Evolutionary conservation across 2,797 vertebrate species (phyloP), one percentile per base, ranked within the genome.

Genomic region (Rhabdomys pumilio): DNA sequence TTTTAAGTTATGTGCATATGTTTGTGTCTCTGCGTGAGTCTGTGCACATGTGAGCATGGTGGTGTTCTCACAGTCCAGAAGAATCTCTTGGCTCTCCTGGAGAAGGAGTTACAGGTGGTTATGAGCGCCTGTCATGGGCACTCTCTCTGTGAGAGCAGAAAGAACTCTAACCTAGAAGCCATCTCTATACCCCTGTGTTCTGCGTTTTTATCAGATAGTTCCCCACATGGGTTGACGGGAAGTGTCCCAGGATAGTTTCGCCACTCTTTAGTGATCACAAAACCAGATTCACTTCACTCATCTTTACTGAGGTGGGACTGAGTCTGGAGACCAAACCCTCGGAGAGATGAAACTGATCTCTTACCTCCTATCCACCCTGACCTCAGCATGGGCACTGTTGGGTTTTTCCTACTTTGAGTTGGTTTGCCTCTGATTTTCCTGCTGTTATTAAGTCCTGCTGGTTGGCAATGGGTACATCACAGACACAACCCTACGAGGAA

Each of bases 1-100:
- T 38, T 26, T 69, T 85, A 85, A 85, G 29, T 31, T 20, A 4
- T 59, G 85, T 41, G 2, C 44, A 1, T 41, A 2, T 73, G 34
- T 29, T 0, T 19, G n/a, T 57, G 34, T 73, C 15, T 67, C 8
- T 14, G 1, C 6, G 34, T 0, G 0, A 29, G 47, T 38, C 8
- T 41, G n/a, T 88, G n/a, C 17, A 31, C 15, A 19, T 3, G 0
- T 75, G 53, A 73, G 15, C 31, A 17, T 6, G 34, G 6, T 38
- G 34, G 6, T 38, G 34, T n/a, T 13, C 47, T 26, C 34, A 19
- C 65, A 38, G 34, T 72, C 22, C 47, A 24, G 67, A 57, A 73
- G 85, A 57, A 26, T 4, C 24, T 1, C n/a, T 1, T 88, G 67
- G 24, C 0, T 88, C 67, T 57, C 67, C n/a, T 20, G 15, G 53